phyloP scores from a whole-genome alignment of 2,113 vertebrate genomes.

The Nyctibius bracteatus region DNA sequence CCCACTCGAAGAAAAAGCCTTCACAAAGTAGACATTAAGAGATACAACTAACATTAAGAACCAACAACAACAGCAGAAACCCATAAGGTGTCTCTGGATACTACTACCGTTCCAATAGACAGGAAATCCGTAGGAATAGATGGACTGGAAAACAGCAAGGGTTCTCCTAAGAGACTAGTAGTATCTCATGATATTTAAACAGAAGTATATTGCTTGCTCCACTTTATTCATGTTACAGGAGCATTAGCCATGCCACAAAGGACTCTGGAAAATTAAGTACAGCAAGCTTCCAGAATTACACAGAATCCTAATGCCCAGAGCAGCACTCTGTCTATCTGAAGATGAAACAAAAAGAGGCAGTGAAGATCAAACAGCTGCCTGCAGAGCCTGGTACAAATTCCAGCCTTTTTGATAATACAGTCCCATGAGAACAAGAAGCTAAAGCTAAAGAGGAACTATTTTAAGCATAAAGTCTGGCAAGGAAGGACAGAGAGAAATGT shows the following conservation, averaged over 20 bases:
- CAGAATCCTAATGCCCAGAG: not conserved
- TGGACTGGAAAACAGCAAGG: not conserved
- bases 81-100: not conserved
- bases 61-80: not conserved
- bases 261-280: not conserved
- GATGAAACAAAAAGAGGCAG: not conserved
- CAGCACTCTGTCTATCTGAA: not conserved
- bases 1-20: not conserved
- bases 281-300: not conserved
- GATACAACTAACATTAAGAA: not conserved
- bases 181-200: not conserved
- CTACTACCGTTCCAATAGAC: not conserved
- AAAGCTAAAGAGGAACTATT: not conserved
- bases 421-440: not conserved
- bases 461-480: not conserved
- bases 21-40: not conserved
- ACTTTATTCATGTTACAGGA: not conserved
- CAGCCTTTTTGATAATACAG: not conserved
- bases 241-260: accelerated
- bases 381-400: not conserved
- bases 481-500: not conserved
- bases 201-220: not conserved
- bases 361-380: not conserved
- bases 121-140: not conserved
- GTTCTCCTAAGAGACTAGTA: not conserved